These are phyloP conservation scores for Brotula barbata DNA, from an alignment of 2,797 vertebrate genomes.

Conservation along the genomic window DNA sequence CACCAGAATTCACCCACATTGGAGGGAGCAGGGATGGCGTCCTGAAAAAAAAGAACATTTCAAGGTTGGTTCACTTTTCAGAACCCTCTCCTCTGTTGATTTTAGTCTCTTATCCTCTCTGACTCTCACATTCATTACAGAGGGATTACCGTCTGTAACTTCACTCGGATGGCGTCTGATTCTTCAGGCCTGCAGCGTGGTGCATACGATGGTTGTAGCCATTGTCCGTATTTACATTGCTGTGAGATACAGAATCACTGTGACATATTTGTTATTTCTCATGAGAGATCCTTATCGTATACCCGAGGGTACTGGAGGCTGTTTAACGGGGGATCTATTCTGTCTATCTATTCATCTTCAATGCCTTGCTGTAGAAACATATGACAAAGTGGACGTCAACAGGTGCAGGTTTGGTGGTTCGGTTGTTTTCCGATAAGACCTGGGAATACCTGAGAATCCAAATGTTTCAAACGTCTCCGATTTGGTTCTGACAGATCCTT, in stretches of 20 bases:
- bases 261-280: slow-evolving; percentile 7
- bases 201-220: background rate
- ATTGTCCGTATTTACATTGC: background rate
- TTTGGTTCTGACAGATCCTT: too few species aligned
- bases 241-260: slow-evolving; percentile 9
- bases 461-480: too few species aligned
- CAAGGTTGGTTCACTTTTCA: background rate
- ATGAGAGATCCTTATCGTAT: slow-evolving; percentile 23
- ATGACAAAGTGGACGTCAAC: too few species aligned
- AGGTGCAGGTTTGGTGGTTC: too few species aligned
- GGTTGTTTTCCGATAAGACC: slow-evolving; percentile 2
- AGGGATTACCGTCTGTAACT: slow-evolving; percentile 8
- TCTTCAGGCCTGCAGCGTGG: background rate
- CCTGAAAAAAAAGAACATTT: too few species aligned
- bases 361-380: background rate
- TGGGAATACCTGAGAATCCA: too few species aligned
- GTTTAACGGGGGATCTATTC: too few species aligned
- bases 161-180: slow-evolving; percentile 2
- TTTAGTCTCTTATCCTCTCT: slow-evolving; percentile 1
- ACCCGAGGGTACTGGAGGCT: background rate
- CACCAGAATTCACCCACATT: too few species aligned
- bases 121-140: slow-evolving; percentile 16
- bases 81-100: background rate
- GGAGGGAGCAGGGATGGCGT: too few species aligned
- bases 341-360: background rate